Evolutionary conservation across 2,888 invertebrate genomes (phyloP), one percentile per base, ranked within the genome.

Genomic region (Lasioglossum calceatum): DNA sequence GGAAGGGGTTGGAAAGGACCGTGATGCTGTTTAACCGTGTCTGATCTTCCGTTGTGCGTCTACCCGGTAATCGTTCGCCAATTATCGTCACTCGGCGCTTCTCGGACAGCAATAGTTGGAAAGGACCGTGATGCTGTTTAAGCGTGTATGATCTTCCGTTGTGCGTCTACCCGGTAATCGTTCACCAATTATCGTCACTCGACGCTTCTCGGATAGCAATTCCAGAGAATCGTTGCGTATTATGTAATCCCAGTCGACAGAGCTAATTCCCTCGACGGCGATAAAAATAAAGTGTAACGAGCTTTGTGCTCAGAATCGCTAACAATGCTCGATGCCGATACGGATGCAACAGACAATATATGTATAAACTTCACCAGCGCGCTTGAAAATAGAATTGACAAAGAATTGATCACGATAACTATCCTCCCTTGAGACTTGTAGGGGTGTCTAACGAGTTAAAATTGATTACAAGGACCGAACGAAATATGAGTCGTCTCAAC

Each of bases 1-100:
- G n/a, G 58, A 5, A 4, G 84, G 82, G 86, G 50, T 76, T 80
- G 70, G 78, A 80, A 82, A 75, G 75, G 77, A 64, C 14, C 12
- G n/a, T 14, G 61, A 61, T 14, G 27, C 61, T 61, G 61, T 61
- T 61, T 61, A 54, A 54, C 54, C 54, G n/a, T 58, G 54, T 58
- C 54, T n/a, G 54, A 58, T 58, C n/a, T 58, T n/a, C n/a, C 54
- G 54, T 58, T 58, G 54, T 16, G 64, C 64, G 64, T 64, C 64
- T 64, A 14, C 16, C 32, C 16, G 27, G 64, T 32, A 32, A 64
- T 64, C 64, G 64, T 64, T 32, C 32, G 64, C 16, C 64, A 64
- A 64, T 64, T 64, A 64, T 64, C 32, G 16, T 32, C 64, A 64
- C 32, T 32, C 32, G 64, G 32, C 7, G 64, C 32, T 32, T 4